Evolutionary conservation across 2,888 invertebrate genomes (phyloP), one percentile per base, ranked within the genome.

Genomic region (Psococerastis gibbosa): DNA sequence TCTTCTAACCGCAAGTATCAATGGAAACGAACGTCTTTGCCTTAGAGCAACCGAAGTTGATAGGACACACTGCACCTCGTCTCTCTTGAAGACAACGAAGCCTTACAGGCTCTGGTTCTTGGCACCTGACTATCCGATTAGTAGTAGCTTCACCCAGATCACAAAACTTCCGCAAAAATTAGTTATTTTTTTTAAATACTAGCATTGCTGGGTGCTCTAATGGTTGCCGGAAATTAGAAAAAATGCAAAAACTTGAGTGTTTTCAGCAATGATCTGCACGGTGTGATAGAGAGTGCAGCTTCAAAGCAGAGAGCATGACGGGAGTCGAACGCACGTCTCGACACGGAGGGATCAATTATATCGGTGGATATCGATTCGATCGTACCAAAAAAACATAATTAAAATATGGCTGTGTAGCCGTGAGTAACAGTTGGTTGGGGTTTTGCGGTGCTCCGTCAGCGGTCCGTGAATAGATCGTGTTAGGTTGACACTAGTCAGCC

Each of bases 281-380:
- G n/a, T n/a, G n/a, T n/a, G n/a, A n/a, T n/a, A n/a, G n/a, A n/a
- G n/a, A n/a, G n/a, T n/a, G n/a, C n/a, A 11, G 27, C 8, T 27
- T 11, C 27, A 27, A 27, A 11, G 27, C 27, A 27, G 27, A 27
- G 27, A 27, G 27, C 27, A 27, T 27, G 27, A 27, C 27, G 27
- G 8, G 27, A n/a, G 6, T 27, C 27, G 27, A 27, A 27, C 38
- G 15, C 38, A 38, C 38, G 38, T 38, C 38, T 38, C 38, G 38
- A 38, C 38, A 38, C 38, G 38, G 38, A n/a, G n/a, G 20, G 20
- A 38, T 38, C 20, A n/a, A 38, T 38, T 38, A 38, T 38, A 38
- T 38, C 22, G 20, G 38, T 20, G 38, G 18, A 38, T 38, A 38
- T 38, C 20, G 38, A 38, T 38, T 38, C 27, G 8, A 11, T 27